phyloP scores from a whole-genome alignment of 2,888 invertebrate genomes.

The Ormyrus nitidulus region DNA sequence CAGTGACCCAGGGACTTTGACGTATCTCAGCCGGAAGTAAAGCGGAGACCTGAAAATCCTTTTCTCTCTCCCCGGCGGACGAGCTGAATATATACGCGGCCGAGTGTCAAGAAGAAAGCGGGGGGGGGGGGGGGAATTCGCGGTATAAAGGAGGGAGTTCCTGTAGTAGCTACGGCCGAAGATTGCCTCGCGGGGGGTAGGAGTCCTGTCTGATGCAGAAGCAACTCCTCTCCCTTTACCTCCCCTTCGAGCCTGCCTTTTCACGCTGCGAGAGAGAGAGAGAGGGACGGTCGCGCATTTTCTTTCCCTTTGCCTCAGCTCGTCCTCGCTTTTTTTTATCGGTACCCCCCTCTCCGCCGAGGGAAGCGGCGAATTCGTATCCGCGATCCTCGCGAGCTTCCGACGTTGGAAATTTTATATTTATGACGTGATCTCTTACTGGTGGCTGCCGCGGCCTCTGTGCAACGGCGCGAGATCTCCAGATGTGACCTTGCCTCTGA shows the following conservation, averaged over 20 bases:
- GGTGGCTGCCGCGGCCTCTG: background rate
- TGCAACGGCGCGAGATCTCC: background rate
- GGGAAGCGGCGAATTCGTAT: background rate
- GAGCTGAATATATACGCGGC: background rate
- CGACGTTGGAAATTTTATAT: slow-evolving; percentile 53
- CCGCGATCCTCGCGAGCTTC: background rate
- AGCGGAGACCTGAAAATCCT: slow-evolving; percentile 57
- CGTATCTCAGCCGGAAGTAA: slow-evolving; percentile 59
- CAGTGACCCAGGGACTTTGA: slow-evolving; percentile 57
- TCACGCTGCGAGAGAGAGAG: background rate
- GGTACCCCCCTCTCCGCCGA: background rate
- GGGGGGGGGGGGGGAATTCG: slow-evolving; percentile 28
- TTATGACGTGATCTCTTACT: slow-evolving; percentile 46
- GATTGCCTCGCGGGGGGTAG: slow-evolving; percentile 47
- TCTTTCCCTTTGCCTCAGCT: slow-evolving; percentile 31
- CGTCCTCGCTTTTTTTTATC: background rate
- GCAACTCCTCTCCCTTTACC: background rate
- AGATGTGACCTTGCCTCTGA: slow-evolving; percentile 25
- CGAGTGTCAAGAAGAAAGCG: slow-evolving; percentile 51
- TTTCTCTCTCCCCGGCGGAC: slow-evolving; percentile 15
- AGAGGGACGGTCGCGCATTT: slow-evolving; percentile 28
- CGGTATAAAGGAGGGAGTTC: slow-evolving; percentile 30
- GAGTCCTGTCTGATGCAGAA: slow-evolving; percentile 37
- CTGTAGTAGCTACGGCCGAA: slow-evolving; percentile 35
- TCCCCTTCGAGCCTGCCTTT: slow-evolving; percentile 17